phyloP scores from a whole-genome alignment of 1,140 invertebrate species.

The Calephelis virginiensis region DNA sequence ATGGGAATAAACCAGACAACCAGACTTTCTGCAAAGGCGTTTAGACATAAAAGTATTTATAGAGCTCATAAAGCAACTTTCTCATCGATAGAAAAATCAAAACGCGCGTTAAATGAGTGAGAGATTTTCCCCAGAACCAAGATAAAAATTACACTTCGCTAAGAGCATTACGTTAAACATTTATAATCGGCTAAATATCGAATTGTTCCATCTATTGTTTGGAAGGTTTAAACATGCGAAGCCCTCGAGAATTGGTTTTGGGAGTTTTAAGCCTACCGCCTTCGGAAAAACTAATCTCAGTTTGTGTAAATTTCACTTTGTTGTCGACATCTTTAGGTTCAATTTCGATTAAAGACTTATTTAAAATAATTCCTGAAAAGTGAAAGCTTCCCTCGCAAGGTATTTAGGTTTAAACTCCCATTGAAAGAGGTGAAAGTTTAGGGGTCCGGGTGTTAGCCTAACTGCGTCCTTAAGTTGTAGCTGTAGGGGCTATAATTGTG shows the following conservation, averaged over 20 bases:
- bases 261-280: slow-evolving; percentile 72
- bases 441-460: slow-evolving; percentile 36
- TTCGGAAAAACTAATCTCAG: slow-evolving; percentile 53
- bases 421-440: slow-evolving; percentile 78
- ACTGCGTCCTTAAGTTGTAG: slow-evolving; percentile 35
- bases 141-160: slow-evolving; percentile 69
- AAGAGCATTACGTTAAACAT: slow-evolving; percentile 70
- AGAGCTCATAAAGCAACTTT: not conserved
- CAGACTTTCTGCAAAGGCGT: too few relatives aligned
- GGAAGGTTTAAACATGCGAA: slow-evolving; percentile 62
- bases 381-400: slow-evolving; percentile 76
- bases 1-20: too few relatives aligned
- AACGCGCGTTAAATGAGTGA: not conserved
- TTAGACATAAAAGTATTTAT: too few relatives aligned
- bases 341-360: slow-evolving; percentile 35
- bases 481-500: slow-evolving; percentile 41
- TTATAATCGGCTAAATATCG: slow-evolving; percentile 78
- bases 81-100: not conserved
- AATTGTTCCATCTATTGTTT: slow-evolving; percentile 76
- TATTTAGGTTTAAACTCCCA: slow-evolving; percentile 78
- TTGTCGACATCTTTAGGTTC: slow-evolving; percentile 34
- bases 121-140: slow-evolving; percentile 12
- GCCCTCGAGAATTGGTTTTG: slow-evolving; percentile 72
- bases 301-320: slow-evolving; percentile 40
- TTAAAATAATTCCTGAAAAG: slow-evolving; percentile 75